Percentiles rank a stretch among this genome's conserved stretches.
phyloP scores from a whole-genome alignment of 1,140 invertebrate species.

The Argopecten irradians region DNA sequence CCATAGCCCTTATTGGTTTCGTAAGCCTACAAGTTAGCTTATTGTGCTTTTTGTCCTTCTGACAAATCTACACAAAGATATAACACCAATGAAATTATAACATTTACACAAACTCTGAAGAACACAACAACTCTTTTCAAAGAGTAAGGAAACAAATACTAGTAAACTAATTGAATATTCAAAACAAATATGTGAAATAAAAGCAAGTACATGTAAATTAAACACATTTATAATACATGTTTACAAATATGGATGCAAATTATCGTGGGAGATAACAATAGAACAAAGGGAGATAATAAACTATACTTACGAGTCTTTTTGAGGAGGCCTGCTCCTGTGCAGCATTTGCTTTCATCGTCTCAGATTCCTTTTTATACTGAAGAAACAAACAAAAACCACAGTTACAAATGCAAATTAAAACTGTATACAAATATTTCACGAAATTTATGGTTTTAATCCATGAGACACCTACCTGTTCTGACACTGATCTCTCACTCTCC shows the following conservation, averaged over 20 bases:
- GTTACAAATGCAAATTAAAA: neutral
- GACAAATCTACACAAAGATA: too few relatives aligned
- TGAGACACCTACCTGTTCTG: slow-evolving; percentile 55
- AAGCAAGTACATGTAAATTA: neutral
- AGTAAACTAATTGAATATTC: neutral
- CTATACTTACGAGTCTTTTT: slow-evolving; percentile 57
- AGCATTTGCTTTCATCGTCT: slow-evolving; percentile 49
- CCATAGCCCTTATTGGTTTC: too few relatives aligned
- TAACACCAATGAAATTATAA: too few relatives aligned
- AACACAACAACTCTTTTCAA: neutral
- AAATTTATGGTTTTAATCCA: neutral
- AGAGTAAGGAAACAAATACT: neutral
- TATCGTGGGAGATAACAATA: neutral
- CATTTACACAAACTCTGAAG: too few relatives aligned
- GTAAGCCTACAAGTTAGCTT: neutral
- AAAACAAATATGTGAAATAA: neutral
- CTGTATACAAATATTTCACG: neutral
- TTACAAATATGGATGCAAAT: neutral
- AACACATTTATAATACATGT: neutral
- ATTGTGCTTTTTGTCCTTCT: neutral
- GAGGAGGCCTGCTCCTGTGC: slow-evolving; percentile 60
- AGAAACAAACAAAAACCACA: slow-evolving; percentile 30
- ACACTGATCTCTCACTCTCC: slow-evolving; percentile 58
- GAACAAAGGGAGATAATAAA: neutral
- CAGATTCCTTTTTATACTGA: slow-evolving; percentile 62